Percentiles rank a stretch among this genome's conserved stretches.
Conservation (phyloP, 2,113 vertebrate genomes). For the Scatophagus argus region DNA sequence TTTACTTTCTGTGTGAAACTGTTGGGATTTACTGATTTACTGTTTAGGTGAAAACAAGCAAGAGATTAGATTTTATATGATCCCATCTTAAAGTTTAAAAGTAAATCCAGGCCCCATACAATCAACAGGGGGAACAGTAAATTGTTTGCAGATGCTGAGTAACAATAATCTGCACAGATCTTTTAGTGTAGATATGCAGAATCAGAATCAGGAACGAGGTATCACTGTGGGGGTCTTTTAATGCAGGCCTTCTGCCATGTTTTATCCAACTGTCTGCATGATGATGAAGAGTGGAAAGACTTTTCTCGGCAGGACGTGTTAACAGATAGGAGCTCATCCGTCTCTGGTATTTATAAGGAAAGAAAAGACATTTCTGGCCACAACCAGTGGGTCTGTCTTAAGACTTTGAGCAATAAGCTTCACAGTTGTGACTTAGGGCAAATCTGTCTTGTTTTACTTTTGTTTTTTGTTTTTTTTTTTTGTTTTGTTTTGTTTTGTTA, state of each 20-base stretch:
- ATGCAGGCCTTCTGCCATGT: constrained; percentile 28
- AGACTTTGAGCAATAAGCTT: background rate
- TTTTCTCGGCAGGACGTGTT: constrained; percentile 31
- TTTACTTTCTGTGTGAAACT: background rate
- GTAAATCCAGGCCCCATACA: background rate
- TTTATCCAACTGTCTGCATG: constrained; percentile 48
- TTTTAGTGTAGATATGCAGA: background rate
- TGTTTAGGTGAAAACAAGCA: background rate
- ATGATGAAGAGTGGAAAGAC: constrained; percentile 70
- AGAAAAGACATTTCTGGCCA: constrained; percentile 16
- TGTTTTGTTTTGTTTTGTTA: background rate
- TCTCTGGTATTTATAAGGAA: constrained; percentile 55
- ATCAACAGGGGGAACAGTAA: background rate
- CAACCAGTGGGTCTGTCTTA: background rate
- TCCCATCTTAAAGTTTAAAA: background rate
- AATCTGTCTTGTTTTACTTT: constrained; percentile 8
- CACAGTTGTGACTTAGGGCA: background rate
- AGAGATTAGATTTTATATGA: background rate
- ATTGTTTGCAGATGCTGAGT: background rate
- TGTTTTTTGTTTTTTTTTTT: no score
- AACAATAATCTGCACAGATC: background rate
- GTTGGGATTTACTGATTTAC: background rate
- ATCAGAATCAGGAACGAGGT: background rate
- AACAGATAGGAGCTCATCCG: constrained; percentile 43
- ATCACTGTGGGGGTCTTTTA: background rate